Evolutionary conservation across 2,888 invertebrate species (phyloP).

Genomic region (Carabus problematicus): DNA sequence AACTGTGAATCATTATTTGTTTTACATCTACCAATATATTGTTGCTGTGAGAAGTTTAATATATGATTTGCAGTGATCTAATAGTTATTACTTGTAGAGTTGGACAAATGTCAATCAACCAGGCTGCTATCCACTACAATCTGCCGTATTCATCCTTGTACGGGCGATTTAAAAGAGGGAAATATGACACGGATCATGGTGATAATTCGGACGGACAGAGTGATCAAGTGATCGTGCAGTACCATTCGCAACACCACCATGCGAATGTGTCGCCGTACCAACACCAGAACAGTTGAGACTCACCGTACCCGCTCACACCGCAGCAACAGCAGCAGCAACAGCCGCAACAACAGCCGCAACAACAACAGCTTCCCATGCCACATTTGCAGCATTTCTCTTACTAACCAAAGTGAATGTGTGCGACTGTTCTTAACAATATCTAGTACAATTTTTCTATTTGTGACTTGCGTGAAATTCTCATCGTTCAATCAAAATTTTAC

Average conservation of each 20-base stretch:
- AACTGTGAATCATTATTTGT: conserved; percentile 31
- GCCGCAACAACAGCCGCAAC: neutral
- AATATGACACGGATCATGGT: conserved; percentile 70
- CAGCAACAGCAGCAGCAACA: conserved; percentile 18
- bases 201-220: conserved; percentile 56
- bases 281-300: conserved; percentile 57
- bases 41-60: too few species aligned
- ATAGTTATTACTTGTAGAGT: conserved; percentile 62
- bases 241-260: conserved; percentile 17
- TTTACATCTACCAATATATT: neutral
- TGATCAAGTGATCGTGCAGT: conserved; percentile 34
- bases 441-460: conserved; percentile 42
- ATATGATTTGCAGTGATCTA: neutral
- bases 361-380: neutral
- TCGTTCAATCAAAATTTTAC: conserved; percentile 7
- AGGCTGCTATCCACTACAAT: conserved; percentile 91
- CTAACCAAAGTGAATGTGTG: conserved; percentile 3
- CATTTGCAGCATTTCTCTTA: neutral
- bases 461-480: conserved; percentile 33
- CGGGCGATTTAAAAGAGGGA: conserved; percentile 86
- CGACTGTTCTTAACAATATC: neutral
- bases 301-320: neutral
- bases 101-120: conserved; percentile 93
- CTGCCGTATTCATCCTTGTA: conserved; percentile 89
- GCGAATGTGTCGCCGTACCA: conserved; percentile 52